Evolutionary conservation across 2,113 vertebrate species (phyloP).

Genomic region (Morphnarchus princeps): DNA sequence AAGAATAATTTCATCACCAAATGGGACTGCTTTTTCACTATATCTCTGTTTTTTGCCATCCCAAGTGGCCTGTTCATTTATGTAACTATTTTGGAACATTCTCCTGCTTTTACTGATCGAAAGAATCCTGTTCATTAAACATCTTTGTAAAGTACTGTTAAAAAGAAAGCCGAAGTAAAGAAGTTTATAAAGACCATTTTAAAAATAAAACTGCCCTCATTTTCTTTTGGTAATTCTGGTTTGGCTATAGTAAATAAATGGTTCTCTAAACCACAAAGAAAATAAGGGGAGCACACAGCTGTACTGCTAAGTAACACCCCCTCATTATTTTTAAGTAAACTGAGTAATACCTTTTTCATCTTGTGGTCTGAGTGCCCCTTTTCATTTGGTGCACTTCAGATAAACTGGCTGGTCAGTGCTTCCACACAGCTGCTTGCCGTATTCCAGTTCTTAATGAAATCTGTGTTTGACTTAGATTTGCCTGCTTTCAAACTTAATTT

Average conservation of each 20-base stretch:
- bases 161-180: background rate
- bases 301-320: background rate
- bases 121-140: slow-evolving; percentile 17
- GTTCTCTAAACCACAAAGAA: background rate
- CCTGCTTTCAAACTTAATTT: background rate
- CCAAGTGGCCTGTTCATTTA: slow-evolving; percentile 37
- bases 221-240: background rate
- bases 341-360: background rate
- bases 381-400: background rate
- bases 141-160: background rate
- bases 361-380: background rate
- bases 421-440: background rate
- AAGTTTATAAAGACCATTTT: background rate
- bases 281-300: background rate
- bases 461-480: background rate
- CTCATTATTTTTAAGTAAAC: background rate
- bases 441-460: background rate
- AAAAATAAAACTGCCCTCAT: background rate
- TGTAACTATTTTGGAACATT: slow-evolving; percentile 59
- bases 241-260: background rate
- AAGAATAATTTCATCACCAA: slow-evolving; percentile 56
- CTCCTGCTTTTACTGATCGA: slow-evolving; percentile 8
- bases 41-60: background rate
- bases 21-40: slow-evolving; percentile 35
- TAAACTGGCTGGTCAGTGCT: background rate